These are phyloP conservation scores for Pseudolaguvia tuberculata DNA, from an alignment of 2,113 vertebrate species.

Conservation along the genomic window DNA sequence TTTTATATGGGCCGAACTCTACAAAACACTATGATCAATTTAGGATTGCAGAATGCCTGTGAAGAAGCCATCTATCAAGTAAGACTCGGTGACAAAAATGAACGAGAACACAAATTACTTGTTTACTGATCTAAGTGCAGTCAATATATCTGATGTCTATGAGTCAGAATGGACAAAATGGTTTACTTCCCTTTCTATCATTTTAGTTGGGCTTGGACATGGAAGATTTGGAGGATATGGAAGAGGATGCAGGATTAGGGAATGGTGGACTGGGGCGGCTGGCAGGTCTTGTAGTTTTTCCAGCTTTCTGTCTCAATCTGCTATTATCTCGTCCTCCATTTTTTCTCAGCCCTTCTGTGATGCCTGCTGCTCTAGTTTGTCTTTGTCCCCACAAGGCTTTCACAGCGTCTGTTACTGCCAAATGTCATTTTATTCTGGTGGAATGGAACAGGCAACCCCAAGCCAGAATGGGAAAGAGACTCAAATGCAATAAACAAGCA, in stretches of 20 bases:
- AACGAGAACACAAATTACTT: neutral
- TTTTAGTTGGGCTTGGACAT: slow-evolving; percentile 89
- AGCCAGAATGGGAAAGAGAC: neutral
- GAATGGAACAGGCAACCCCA: neutral
- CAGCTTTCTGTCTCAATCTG: neutral
- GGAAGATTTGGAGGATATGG: slow-evolving; percentile 95
- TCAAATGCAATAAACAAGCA: neutral
- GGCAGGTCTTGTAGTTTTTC: slow-evolving; percentile 73
- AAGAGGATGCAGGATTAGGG: slow-evolving; percentile 93
- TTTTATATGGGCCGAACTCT: slow-evolving; percentile 94
- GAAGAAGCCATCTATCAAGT: slow-evolving; percentile 96
- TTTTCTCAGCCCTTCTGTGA: neutral
- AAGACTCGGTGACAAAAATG: slow-evolving; percentile 29
- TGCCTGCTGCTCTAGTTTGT: slow-evolving; percentile 11
- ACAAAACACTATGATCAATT: slow-evolving; percentile 97
- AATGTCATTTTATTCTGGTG: slow-evolving; percentile 6
- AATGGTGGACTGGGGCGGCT: slow-evolving; percentile 92
- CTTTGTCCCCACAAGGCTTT: slow-evolving; percentile 13
- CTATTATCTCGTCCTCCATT: neutral
- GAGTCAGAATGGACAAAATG: neutral
- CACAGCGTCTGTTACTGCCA: slow-evolving; percentile 3
- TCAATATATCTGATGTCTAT: neutral
- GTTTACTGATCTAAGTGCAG: neutral
- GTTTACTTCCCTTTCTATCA: neutral
- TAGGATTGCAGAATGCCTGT: slow-evolving; percentile 92